A percentile compares a stretch with the other conserved stretches of the same genome.
These are phyloP conservation scores for Bombycilla garrulus DNA, from an alignment of 2,113 vertebrate genomes.

Conservation along the genomic window DNA sequence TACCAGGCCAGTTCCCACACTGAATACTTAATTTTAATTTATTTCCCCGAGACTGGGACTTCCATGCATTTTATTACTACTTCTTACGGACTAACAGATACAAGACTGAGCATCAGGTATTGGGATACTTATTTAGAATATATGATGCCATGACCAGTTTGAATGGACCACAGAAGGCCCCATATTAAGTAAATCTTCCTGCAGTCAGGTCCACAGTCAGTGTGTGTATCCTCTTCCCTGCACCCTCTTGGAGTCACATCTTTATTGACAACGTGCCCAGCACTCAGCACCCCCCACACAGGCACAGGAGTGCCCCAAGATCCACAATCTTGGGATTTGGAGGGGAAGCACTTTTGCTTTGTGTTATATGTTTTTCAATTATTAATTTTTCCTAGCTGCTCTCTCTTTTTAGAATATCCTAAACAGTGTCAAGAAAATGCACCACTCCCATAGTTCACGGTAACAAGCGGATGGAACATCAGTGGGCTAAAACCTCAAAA, in stretches of 20 bases:
- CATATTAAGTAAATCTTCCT: neutral
- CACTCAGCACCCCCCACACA: fast-evolving
- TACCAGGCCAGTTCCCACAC: neutral
- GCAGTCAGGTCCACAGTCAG: neutral
- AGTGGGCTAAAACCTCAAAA: neutral
- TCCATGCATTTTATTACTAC: neutral
- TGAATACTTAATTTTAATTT: neutral
- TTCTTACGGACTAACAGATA: neutral
- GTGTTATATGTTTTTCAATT: neutral
- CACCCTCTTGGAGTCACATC: neutral
- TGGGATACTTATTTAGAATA: neutral
- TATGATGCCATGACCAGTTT: neutral
- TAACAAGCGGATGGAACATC: neutral
- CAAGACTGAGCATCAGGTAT: neutral
- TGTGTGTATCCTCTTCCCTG: neutral
- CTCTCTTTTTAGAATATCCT: neutral
- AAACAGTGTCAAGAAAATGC: neutral
- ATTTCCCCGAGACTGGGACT: neutral
- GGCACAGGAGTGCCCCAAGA: neutral
- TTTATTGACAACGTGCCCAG: fast-evolving
- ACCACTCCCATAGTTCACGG: neutral
- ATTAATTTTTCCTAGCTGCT: neutral
- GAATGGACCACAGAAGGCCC: neutral
- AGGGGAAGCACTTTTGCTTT: neutral
- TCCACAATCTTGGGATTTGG: neutral